Evolutionary conservation across 2,797 vertebrate genomes (phyloP).

Genomic region (Microcaecilia unicolor): DNA sequence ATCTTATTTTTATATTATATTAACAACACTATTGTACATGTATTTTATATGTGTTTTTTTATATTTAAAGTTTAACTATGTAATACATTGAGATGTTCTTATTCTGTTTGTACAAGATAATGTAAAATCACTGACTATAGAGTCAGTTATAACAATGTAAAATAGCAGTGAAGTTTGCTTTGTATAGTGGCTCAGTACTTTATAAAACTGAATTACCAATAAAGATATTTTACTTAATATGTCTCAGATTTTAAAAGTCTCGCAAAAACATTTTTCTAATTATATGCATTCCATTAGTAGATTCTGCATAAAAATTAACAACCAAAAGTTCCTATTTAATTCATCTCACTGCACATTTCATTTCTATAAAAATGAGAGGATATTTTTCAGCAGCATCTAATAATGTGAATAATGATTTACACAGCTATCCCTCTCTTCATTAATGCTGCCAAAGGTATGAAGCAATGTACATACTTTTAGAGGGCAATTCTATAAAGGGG

Average conservation of each 20-base stretch:
- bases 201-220: slow-evolving; percentile 40
- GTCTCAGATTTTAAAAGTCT: background rate
- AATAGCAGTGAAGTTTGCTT: slow-evolving; percentile 32
- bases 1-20: slow-evolving; percentile 18
- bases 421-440: too few species aligned
- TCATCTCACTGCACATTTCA: too few species aligned
- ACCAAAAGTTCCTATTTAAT: too few species aligned
- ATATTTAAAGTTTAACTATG: slow-evolving; percentile 27
- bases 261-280: slow-evolving; percentile 9
- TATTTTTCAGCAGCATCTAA: too few species aligned
- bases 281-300: slow-evolving; percentile 2
- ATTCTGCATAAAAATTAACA: slow-evolving; percentile 2
- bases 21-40: slow-evolving; percentile 17
- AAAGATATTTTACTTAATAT: slow-evolving; percentile 34
- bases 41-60: slow-evolving; percentile 22
- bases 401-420: too few species aligned
- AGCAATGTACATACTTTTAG: too few species aligned
- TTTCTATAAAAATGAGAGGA: too few species aligned
- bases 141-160: slow-evolving; percentile 33
- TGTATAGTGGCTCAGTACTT: slow-evolving; percentile 14
- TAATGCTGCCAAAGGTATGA: too few species aligned
- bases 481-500: too few species aligned
- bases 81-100: slow-evolving; percentile 15
- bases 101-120: slow-evolving; percentile 6
- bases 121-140: slow-evolving; percentile 1